phyloP scores from a whole-genome alignment of 2,888 invertebrate genomes.

The Cataglyphis cursor region DNA sequence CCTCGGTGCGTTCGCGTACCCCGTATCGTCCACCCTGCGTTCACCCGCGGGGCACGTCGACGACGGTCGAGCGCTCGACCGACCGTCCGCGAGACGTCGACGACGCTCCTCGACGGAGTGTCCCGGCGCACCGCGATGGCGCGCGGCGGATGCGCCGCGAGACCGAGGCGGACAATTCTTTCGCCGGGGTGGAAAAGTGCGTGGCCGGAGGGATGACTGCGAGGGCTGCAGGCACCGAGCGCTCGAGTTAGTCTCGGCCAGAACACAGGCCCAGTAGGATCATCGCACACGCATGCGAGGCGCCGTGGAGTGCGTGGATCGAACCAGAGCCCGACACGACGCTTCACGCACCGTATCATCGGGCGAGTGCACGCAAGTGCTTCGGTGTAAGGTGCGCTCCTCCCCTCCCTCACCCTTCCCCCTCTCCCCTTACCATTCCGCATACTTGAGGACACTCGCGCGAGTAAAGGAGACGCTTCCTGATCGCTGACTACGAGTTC shows the following conservation, averaged over 20 bases:
- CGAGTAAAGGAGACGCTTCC: constrained; percentile 35
- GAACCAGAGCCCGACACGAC: constrained; percentile 46
- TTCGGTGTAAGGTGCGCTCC: constrained; percentile 42
- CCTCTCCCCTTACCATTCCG: not conserved
- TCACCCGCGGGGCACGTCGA: not conserved
- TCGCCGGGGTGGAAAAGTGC: constrained; percentile 83
- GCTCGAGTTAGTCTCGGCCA: constrained; percentile 86
- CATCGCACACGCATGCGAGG: constrained; percentile 76
- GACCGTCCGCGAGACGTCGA: not conserved
- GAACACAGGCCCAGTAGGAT: constrained; percentile 86
- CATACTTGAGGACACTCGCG: constrained; percentile 42
- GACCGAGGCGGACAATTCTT: constrained; percentile 78
- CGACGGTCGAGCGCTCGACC: not conserved
- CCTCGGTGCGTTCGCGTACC: constrained; percentile 4
- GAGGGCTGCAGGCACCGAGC: constrained; percentile 85
- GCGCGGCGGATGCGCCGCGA: not conserved
- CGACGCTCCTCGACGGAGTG: not conserved
- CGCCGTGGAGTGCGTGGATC: constrained; percentile 69
- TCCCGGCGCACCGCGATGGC: not conserved
- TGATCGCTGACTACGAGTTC: constrained; percentile 1
- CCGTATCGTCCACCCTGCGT: not conserved
- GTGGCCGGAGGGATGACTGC: constrained; percentile 86
- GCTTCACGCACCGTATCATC: constrained; percentile 55
- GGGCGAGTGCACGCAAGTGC: constrained; percentile 54
- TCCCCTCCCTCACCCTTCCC: too few relatives aligned